Conservation (phyloP, 1,140 invertebrate genomes). For the Zaprionus davidi region DNA sequence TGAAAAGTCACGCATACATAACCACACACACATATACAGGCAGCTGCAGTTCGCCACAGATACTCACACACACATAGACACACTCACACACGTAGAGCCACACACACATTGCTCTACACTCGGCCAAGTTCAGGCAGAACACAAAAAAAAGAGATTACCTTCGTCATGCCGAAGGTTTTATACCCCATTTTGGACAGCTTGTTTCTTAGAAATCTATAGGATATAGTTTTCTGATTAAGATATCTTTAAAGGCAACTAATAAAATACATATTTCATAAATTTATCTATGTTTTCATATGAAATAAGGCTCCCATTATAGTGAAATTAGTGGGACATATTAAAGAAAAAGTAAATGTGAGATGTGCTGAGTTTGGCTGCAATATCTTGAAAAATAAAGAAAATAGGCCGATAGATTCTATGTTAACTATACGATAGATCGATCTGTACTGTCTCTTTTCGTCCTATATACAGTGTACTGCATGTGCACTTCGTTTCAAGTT, state of each 20-base stretch:
- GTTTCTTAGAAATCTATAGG: no score
- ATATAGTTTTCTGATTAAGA: no score
- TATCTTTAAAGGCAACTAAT: no score
- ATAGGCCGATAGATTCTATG: background rate
- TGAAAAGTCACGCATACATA: conserved; percentile 69
- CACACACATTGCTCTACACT: conserved; percentile 38
- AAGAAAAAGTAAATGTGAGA: background rate
- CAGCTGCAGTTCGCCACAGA: conserved; percentile 14
- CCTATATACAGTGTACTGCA: background rate
- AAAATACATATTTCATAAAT: no score
- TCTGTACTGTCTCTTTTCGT: background rate
- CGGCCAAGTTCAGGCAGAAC: conserved; percentile 8
- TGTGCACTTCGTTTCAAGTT: background rate
- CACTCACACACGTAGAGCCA: conserved; percentile 17
- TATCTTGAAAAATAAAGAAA: background rate
- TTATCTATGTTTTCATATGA: background rate
- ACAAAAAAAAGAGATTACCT: background rate
- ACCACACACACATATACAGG: background rate
- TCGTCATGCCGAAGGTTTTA: background rate
- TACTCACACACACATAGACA: background rate
- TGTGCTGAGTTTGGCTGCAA: background rate
- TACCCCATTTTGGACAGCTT: background rate
- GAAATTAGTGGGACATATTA: background rate
- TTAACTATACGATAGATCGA: background rate
- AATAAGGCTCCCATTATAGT: background rate